These are phyloP conservation scores for Acrocephalus arundinaceus DNA, from an alignment of 2,113 vertebrate genomes.

Conservation along the genomic window DNA sequence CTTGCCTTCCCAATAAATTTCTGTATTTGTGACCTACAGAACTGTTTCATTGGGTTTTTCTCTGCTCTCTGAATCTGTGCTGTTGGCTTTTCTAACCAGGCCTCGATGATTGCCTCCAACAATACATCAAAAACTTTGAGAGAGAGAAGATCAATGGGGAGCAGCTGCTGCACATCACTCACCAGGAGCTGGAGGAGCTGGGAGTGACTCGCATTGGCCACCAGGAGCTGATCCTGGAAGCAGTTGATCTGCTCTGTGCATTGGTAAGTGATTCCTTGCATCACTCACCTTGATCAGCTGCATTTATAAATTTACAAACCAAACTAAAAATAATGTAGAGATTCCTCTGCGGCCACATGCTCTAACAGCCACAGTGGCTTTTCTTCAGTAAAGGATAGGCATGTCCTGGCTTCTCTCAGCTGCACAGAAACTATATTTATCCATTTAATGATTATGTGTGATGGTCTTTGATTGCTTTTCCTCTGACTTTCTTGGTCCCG, in stretches of 20 bases:
- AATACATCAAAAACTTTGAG: constrained; percentile 92
- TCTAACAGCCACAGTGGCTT: not conserved
- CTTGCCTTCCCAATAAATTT: not conserved
- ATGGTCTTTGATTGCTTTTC: not conserved
- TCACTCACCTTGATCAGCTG: not conserved
- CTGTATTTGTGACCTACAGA: not conserved
- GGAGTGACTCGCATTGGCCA: constrained; percentile 88
- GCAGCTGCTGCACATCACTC: constrained; percentile 88
- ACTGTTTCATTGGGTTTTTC: not conserved
- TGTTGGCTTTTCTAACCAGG: constrained; percentile 69
- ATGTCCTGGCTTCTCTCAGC: not conserved
- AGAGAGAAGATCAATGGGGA: constrained; percentile 88
- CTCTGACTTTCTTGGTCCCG: not conserved
- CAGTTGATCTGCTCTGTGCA: constrained; percentile 86
- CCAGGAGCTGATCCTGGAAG: constrained; percentile 90
- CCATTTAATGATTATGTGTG: not conserved
- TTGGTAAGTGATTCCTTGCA: constrained; percentile 74
- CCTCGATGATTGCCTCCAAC: constrained; percentile 89
- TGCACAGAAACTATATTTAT: not conserved
- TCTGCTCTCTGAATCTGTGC: not conserved
- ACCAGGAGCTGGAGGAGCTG: constrained; percentile 88
- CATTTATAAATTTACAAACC: not conserved
- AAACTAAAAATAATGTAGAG: rapidly evolving
- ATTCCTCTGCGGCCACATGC: rapidly evolving
- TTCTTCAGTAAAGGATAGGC: not conserved